phyloP scores from a whole-genome alignment of 1,140 invertebrate genomes.

The Melitaea cinxia region DNA sequence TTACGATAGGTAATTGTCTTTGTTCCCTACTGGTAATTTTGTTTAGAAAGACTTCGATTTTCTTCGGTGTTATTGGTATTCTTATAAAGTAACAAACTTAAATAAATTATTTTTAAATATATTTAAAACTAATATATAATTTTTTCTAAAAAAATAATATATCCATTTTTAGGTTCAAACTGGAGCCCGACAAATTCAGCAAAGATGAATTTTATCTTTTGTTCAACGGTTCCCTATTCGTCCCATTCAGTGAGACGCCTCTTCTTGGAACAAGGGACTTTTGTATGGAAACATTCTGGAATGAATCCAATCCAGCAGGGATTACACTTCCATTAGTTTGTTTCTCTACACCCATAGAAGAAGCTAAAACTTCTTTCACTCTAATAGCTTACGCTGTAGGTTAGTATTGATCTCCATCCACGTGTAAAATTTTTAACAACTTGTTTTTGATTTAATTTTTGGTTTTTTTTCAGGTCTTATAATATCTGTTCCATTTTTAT shows the following conservation, averaged over 20 bases:
- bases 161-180: slow-evolving; percentile 74
- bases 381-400: slow-evolving; percentile 70
- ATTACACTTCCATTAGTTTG: slow-evolving; percentile 77
- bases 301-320: slow-evolving; percentile 63
- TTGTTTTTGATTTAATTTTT: background rate
- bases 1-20: slow-evolving; percentile 77
- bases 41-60: slow-evolving; percentile 8
- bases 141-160: background rate
- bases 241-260: slow-evolving; percentile 68
- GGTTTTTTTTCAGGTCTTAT: slow-evolving; percentile 68
- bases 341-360: slow-evolving; percentile 59
- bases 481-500: slow-evolving; percentile 80
- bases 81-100: background rate
- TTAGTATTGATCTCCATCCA: background rate
- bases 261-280: slow-evolving; percentile 81
- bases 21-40: slow-evolving; percentile 16
- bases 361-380: slow-evolving; percentile 57
- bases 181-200: slow-evolving; percentile 77
- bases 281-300: slow-evolving; percentile 82
- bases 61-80: background rate
- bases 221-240: slow-evolving; percentile 83
- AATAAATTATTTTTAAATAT: too few relatives aligned
- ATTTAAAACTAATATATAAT: too few relatives aligned
- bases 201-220: slow-evolving; percentile 83
- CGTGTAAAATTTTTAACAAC: too few relatives aligned